A percentile compares a stretch with the other conserved stretches of the same genome.
These are phyloP conservation scores for Drosophila repletoides DNA, from an alignment of 1,140 invertebrate species.

Conservation along the genomic window DNA sequence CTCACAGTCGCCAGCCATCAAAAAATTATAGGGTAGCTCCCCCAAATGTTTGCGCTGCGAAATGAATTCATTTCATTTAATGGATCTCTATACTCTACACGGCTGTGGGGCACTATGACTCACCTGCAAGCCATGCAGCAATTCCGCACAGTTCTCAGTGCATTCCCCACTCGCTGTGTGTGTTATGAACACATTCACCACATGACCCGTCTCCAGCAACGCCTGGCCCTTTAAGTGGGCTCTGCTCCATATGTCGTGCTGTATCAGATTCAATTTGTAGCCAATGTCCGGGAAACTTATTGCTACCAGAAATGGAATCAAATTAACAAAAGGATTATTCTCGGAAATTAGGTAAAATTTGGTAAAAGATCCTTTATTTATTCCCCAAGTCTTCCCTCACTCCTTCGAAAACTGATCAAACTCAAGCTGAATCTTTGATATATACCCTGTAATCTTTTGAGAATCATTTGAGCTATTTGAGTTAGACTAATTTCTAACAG, in stretches of 20 bases:
- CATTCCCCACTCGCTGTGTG: slow-evolving; percentile 62
- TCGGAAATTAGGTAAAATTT: too few relatives aligned
- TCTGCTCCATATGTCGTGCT: slow-evolving; percentile 68
- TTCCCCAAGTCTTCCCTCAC: too few relatives aligned
- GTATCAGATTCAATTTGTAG: slow-evolving; percentile 57
- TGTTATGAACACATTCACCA: slow-evolving; percentile 57
- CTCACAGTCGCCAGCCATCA: slow-evolving; percentile 67
- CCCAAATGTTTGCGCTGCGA: slow-evolving; percentile 18
- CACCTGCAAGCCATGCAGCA: slow-evolving; percentile 60
- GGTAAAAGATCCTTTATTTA: too few relatives aligned
- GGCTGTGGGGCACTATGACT: slow-evolving; percentile 7
- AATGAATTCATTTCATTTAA: not conserved
- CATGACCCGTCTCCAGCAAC: slow-evolving; percentile 32
- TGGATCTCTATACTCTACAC: not conserved
- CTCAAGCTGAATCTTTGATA: too few relatives aligned
- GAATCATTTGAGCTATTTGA: too few relatives aligned
- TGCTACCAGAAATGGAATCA: slow-evolving; percentile 31
- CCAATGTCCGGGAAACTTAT: slow-evolving; percentile 32
- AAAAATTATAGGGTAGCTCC: slow-evolving; percentile 75
- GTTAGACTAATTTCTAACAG: too few relatives aligned
- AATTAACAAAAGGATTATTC: slow-evolving; percentile 1
- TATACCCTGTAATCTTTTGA: too few relatives aligned
- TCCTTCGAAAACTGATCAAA: too few relatives aligned
- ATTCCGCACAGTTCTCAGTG: slow-evolving; percentile 41
- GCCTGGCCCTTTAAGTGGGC: slow-evolving; percentile 11